These are phyloP conservation scores for Eueides isabella DNA, from an alignment of 1,140 invertebrate species.

Conservation along the genomic window DNA sequence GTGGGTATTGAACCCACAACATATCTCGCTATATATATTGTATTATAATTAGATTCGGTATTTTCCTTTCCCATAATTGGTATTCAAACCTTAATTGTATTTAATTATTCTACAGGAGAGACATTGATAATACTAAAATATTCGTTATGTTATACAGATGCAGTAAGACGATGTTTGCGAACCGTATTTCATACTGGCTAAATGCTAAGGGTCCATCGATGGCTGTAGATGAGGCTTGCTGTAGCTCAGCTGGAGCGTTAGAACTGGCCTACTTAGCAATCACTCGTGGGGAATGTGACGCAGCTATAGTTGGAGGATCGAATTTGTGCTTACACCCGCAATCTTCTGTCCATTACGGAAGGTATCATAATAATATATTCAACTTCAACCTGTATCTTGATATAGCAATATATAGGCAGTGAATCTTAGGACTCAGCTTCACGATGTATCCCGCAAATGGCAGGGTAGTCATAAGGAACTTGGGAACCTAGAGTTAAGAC, in stretches of 20 bases:
- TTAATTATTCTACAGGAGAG: background rate
- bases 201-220: slow-evolving; percentile 90
- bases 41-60: too few relatives aligned
- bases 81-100: too few relatives aligned
- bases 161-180: slow-evolving; percentile 93
- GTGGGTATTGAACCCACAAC: too few relatives aligned
- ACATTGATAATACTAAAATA: background rate
- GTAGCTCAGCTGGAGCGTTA: slow-evolving; percentile 92
- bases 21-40: too few relatives aligned
- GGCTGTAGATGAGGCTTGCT: slow-evolving; percentile 94
- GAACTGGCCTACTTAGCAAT: slow-evolving; percentile 92
- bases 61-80: too few relatives aligned
- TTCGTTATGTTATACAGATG: slow-evolving; percentile 78
- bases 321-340: slow-evolving; percentile 94
- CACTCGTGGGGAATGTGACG: slow-evolving; percentile 90
- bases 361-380: slow-evolving; percentile 54
- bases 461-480: too few relatives aligned
- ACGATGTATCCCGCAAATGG: too few relatives aligned
- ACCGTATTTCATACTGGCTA: slow-evolving; percentile 91
- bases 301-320: slow-evolving; percentile 92
- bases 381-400: background rate
- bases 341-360: slow-evolving; percentile 91
- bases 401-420: too few relatives aligned
- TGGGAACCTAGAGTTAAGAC: too few relatives aligned
- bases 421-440: too few relatives aligned